Conservation (phyloP, 2,797 vertebrate species). For the Darevskia nairensis region DNA sequence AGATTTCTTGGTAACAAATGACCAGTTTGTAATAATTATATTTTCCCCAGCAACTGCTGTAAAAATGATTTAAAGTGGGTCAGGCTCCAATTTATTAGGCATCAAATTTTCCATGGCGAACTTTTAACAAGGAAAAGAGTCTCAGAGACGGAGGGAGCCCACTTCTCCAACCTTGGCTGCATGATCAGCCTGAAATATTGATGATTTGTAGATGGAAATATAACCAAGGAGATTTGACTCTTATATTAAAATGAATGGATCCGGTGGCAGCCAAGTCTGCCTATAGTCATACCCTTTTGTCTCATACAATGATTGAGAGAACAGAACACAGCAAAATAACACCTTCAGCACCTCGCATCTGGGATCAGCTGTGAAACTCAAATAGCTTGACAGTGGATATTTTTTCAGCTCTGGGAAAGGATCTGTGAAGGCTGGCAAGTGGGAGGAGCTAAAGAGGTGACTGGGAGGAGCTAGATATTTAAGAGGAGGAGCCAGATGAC, state of each 20-base stretch:
- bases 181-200: slow-evolving; percentile 66
- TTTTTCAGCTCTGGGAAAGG: not conserved
- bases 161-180: slow-evolving; percentile 62
- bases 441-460: not conserved
- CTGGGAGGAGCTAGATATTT: not conserved
- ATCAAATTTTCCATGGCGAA: slow-evolving; percentile 76
- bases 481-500: not conserved
- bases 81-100: slow-evolving; percentile 80
- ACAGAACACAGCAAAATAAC: not conserved
- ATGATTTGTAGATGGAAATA: slow-evolving; percentile 59
- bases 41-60: slow-evolving; percentile 74
- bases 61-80: slow-evolving; percentile 79
- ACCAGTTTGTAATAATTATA: slow-evolving; percentile 83
- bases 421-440: not conserved
- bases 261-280: slow-evolving; percentile 17
- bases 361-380: not conserved
- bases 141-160: slow-evolving; percentile 55
- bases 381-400: not conserved
- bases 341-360: not conserved
- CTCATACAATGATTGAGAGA: not conserved
- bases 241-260: slow-evolving; percentile 68
- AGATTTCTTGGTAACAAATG: slow-evolving; percentile 82
- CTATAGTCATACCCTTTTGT: not conserved
- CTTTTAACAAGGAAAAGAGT: slow-evolving; percentile 66
- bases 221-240: slow-evolving; percentile 54